Base-by-base conservation (phyloP, 2,113 vertebrate genomes). In the Ranitomeya variabilis region DNA sequence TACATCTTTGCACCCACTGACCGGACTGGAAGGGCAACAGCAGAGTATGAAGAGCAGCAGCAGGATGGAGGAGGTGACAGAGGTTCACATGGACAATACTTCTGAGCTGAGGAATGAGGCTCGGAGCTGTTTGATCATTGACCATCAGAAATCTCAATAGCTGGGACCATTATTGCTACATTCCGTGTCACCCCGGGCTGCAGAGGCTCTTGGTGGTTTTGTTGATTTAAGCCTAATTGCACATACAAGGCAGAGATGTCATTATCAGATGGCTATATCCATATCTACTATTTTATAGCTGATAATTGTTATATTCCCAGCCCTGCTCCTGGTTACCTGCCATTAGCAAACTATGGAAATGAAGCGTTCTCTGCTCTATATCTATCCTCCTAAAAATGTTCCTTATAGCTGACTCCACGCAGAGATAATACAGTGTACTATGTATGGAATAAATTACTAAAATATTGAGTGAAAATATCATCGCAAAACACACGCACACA, bases 181-280 rank as follows among this genome's bases (percentile, higher is more conserved):
- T 84, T 90, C 83, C 85, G 86, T 83, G 67, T 74, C 87, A 91
- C 89, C 90, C 90, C 90, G 89, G 90, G 86, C 90, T 91, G 90
- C 90, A 60, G 89, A 91, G 89, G 90, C 91, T 91, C 37, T 45
- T 45, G 37, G 1, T 45, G 37, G 37, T 45, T 45, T 45, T 88
- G 90, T 83, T 89, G 92, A 88, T 90, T 93, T 92, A 91, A 91
- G 92, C 90, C 91, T 90, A 91, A 91, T 91, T 91, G 92, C 85
- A 90, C 86, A 81, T 80, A 91, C 91, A 85, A 90, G 89, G 81
- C 67, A 86, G 90, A 87, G 90, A 31, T 89, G 87, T 85, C 73
- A 85, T 85, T 67, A 85, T 85, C 57, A 76, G 23, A 76, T 57
- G 73, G 76, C n/a, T 81, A 74, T 64, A 74, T 73, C 37, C 80